Conservation (phyloP, 2,797 vertebrate genomes). For the Pangasius macronema region DNA sequence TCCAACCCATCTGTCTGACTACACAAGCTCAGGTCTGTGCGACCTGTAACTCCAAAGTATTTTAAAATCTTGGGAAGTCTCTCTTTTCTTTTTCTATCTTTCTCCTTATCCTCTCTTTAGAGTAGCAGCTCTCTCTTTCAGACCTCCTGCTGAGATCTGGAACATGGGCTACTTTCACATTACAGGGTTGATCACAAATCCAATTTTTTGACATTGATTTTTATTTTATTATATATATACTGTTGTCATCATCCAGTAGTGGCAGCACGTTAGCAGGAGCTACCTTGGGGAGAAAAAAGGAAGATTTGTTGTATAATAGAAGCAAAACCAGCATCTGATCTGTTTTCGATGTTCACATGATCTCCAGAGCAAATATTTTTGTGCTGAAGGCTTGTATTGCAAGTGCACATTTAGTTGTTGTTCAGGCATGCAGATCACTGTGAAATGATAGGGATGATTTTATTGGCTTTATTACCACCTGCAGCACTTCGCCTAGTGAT, state of each 20-base stretch:
- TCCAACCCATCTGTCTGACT: slow-evolving; percentile 15
- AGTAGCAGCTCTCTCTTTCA: slow-evolving; percentile 2
- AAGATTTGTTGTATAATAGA: not conserved
- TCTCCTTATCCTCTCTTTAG: not conserved
- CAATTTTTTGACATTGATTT: not conserved
- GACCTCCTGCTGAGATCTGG: slow-evolving; percentile 10
- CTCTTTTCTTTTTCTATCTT: not conserved
- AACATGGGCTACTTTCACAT: slow-evolving; percentile 2
- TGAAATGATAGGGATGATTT: not conserved
- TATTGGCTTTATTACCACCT: not conserved
- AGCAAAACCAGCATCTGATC: not conserved
- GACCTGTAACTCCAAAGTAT: slow-evolving; percentile 19
- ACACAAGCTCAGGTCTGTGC: slow-evolving; percentile 12
- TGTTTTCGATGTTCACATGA: not conserved
- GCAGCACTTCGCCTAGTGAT: not conserved
- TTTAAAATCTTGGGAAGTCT: not conserved
- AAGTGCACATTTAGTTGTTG: not conserved
- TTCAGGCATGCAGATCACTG: not conserved
- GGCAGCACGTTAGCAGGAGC: slow-evolving; percentile 7
- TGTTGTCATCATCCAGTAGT: not conserved
- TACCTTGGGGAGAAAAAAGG: not conserved
- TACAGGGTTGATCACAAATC: slow-evolving; percentile 10
- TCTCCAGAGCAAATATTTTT: not conserved
- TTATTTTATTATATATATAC: not conserved
- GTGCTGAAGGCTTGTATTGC: not conserved